phyloP scores from a whole-genome alignment of 2,797 vertebrate species.

The Xiphorhynchus erythropygius region DNA sequence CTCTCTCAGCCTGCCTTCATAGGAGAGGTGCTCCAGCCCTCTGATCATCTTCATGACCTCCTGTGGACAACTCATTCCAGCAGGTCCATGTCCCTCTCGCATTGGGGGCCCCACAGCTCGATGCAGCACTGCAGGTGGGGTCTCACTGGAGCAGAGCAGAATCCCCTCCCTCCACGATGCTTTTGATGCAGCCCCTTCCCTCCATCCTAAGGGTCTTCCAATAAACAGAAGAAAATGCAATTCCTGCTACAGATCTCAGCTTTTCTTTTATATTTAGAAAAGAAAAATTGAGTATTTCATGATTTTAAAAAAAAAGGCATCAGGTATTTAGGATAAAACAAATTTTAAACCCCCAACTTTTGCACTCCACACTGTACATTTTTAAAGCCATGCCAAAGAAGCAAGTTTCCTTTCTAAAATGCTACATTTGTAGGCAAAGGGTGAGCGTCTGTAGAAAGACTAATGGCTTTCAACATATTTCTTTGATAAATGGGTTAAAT shows the following conservation, averaged over 20 bases:
- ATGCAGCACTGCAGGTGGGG: background rate
- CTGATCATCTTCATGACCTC: background rate
- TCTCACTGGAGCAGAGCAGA: background rate
- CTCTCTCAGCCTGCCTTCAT: background rate
- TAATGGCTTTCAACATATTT: background rate
- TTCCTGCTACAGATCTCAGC: background rate
- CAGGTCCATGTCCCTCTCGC: background rate
- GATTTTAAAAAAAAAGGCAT: background rate
- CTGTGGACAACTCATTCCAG: background rate
- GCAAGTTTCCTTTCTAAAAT: background rate
- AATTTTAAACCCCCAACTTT: background rate
- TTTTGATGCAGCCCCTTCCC: background rate
- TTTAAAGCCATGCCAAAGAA: background rate
- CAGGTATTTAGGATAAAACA: background rate
- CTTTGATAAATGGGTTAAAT: slow-evolving; percentile 19
- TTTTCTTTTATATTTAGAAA: background rate
- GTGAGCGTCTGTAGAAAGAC: background rate
- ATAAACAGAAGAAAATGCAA: background rate
- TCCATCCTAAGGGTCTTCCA: background rate
- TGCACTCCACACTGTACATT: background rate
- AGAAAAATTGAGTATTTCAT: background rate
- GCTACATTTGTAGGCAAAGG: background rate
- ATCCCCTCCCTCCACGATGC: background rate
- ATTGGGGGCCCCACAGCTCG: background rate
- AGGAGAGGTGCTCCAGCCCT: background rate